Percentiles rank a stretch among this genome's conserved stretches.
Conservation (phyloP, 2,113 vertebrate species). For the Oreocharis arfaki region DNA sequence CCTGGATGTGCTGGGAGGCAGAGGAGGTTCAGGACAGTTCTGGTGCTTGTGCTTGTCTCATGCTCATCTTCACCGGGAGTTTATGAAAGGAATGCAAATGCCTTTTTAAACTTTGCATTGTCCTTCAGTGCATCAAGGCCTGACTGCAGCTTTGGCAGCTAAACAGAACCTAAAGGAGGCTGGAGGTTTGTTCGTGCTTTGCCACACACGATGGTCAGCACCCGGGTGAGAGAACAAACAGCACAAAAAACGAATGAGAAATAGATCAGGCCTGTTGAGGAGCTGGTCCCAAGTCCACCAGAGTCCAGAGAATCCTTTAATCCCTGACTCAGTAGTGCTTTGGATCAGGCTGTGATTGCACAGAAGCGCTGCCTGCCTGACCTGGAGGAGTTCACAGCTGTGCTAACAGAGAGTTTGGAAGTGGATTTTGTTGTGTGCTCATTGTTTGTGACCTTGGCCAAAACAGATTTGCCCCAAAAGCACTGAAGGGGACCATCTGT, state of each 20-base stretch:
- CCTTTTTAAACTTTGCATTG: not conserved
- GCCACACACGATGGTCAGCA: not conserved
- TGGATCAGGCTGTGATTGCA: not conserved
- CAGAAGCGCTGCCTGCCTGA: not conserved
- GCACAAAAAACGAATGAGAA: not conserved
- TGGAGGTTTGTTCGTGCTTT: not conserved
- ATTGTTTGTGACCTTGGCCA: not conserved
- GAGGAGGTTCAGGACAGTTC: not conserved
- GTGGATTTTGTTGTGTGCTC: not conserved
- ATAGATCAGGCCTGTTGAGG: not conserved
- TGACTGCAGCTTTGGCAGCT: not conserved
- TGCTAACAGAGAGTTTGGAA: not conserved
- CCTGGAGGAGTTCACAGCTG: not conserved
- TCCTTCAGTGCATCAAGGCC: not conserved
- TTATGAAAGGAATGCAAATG: not conserved
- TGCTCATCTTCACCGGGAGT: not conserved
- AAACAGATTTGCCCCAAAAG: not conserved
- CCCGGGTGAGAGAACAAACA: rapidly evolving
- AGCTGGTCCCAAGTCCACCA: not conserved
- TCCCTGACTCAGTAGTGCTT: not conserved
- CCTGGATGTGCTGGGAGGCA: not conserved
- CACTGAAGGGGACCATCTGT: not conserved
- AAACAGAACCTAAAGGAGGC: not conserved
- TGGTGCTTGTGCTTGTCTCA: not conserved
- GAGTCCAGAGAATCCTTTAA: not conserved